Evolutionary conservation across 2,113 vertebrate species (phyloP).

Genomic region (Eidolon helvum): DNA sequence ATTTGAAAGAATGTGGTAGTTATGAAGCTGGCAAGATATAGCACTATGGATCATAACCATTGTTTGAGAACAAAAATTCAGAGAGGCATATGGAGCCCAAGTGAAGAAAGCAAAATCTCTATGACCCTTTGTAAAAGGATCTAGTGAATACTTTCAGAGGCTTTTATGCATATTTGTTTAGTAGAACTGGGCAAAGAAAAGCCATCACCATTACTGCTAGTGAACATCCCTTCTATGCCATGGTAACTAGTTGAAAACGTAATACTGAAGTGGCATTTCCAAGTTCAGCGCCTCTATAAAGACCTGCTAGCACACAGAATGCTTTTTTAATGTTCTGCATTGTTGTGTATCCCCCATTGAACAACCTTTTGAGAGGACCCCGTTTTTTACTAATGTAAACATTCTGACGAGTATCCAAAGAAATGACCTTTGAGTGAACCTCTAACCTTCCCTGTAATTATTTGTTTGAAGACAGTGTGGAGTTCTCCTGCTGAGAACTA

Average conservation of each 20-base stretch:
- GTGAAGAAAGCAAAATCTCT: constrained; percentile 4
- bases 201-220: constrained; percentile 51
- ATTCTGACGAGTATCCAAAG: constrained; percentile 96
- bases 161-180: constrained; percentile 18
- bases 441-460: constrained; percentile 98
- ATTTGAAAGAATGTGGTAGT: constrained; percentile 65
- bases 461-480: constrained; percentile 99
- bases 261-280: constrained; percentile 56
- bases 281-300: constrained; percentile 53
- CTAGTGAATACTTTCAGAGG: constrained; percentile 24
- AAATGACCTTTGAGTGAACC: constrained; percentile 96
- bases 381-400: constrained; percentile 91
- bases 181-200: constrained; percentile 42
- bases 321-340: constrained; percentile 80
- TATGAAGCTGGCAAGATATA: constrained; percentile 53
- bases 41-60: constrained; percentile 37
- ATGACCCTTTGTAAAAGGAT: background rate
- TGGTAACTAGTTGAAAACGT: constrained; percentile 45
- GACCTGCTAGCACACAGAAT: constrained; percentile 74
- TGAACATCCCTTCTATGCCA: constrained; percentile 51
- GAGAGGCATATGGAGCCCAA: background rate
- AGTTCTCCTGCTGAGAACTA: constrained; percentile 95
- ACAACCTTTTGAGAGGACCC: constrained; percentile 82
- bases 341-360: constrained; percentile 80
- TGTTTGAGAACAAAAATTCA: constrained; percentile 60